Evolutionary conservation across 2,888 invertebrate species (phyloP), one percentile per base, ranked within the genome.

Genomic region (Halictus ligatus): DNA sequence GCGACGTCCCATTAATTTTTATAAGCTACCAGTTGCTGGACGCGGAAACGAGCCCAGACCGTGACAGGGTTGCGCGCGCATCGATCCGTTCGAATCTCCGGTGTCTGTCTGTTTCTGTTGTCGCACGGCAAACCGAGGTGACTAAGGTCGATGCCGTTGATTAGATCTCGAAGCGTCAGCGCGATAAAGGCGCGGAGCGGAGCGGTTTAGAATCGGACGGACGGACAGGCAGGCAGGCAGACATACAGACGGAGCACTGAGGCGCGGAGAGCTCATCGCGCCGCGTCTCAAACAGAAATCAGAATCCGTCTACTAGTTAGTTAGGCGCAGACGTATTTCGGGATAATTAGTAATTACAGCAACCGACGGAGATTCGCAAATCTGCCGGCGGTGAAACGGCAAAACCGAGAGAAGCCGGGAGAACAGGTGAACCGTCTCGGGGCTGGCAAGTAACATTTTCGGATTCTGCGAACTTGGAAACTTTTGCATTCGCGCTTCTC

Each of bases 341-440:
- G 86, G 87, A 89, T 91, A 91, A 91, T 91, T 91, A 91, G 88
- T 91, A 91, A 91, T 91, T 91, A 91, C 89, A 88, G 81, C 83
- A 87, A 84, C 87, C 85, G 84, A 78, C 75, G 78, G 75, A 48
- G 81, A 78, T 76, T 84, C 73, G 40, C 76, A 67, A 46, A 72
- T 35, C 67, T 58, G 48, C 54, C 58, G 60, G 67, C 46, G 43
- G 64, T 60, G 77, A 54, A 40, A 64, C 78, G 64, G 35, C 69
- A 60, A 60, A 54, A 21, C 60, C 60, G 60, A 29, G 60, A 13
- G 13, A 25, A 25, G 15, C 13, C 60, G 2, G 6, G 60, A 13
- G 60, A 29, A 29, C 25, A 25, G 25, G 25, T 5, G 6, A 15
- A 60, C 29, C 67, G 35, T 67, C 35, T 29, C 35, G 29, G 29